These are phyloP conservation scores for Nomada fucata DNA, from an alignment of 2,888 invertebrate genomes.

Conservation along the genomic window DNA sequence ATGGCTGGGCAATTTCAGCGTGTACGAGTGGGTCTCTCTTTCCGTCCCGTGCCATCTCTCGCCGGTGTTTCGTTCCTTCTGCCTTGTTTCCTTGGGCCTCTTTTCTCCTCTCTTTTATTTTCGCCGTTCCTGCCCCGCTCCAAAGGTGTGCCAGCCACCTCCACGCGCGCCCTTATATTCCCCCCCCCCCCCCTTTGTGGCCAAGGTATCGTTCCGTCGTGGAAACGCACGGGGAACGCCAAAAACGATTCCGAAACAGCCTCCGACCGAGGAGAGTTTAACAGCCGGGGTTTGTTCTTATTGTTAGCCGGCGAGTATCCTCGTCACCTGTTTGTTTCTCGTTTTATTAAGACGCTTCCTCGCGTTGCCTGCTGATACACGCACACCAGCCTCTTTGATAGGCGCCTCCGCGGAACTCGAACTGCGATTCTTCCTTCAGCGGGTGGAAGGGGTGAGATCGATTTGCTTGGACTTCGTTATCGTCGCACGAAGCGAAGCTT, in stretches of 20 bases:
- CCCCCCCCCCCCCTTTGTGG: slow-evolving; percentile 36
- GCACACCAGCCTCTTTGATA: too few species aligned
- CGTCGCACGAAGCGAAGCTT: too few species aligned
- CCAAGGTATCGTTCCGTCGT: slow-evolving; percentile 6
- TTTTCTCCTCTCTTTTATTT: neutral
- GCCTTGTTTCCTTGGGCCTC: slow-evolving; percentile 15
- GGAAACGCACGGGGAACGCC: slow-evolving; percentile 33
- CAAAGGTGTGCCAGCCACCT: slow-evolving; percentile 51
- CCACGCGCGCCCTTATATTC: slow-evolving; percentile 28
- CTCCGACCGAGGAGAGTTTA: slow-evolving; percentile 27
- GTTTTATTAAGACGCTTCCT: neutral
- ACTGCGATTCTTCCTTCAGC: neutral
- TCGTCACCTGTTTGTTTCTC: neutral
- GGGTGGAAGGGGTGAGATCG: too few species aligned
- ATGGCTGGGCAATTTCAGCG: slow-evolving; percentile 83
- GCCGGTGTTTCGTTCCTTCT: slow-evolving; percentile 33
- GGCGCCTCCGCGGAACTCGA: neutral
- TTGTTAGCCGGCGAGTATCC: neutral
- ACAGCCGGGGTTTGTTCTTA: slow-evolving; percentile 4
- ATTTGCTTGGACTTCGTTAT: too few species aligned
- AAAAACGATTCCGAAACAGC: slow-evolving; percentile 24
- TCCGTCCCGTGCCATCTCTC: slow-evolving; percentile 61
- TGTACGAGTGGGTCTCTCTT: slow-evolving; percentile 79
- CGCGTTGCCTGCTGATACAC: neutral
- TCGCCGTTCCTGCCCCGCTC: slow-evolving; percentile 32